A percentile compares a stretch with the other conserved stretches of the same genome.
phyloP scores from a whole-genome alignment of 2,113 vertebrate species.

The Pseudorectes ferrugineus region DNA sequence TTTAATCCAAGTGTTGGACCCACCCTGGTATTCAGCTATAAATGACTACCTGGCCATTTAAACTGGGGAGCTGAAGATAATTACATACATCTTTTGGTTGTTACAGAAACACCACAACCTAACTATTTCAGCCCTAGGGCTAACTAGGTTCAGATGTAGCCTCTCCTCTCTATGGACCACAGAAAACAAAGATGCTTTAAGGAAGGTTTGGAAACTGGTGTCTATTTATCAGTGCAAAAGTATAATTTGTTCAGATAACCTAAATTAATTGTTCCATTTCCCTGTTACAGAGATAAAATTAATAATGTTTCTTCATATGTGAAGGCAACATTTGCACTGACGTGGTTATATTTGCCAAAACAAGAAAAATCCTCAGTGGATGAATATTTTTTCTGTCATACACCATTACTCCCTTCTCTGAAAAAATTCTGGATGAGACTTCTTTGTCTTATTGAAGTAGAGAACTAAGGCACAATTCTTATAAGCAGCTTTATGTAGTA shows the following conservation, averaged over 20 bases:
- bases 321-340: background rate
- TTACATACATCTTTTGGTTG: background rate
- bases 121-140: background rate
- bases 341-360: background rate
- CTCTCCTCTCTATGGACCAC: rapidly evolving
- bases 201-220: background rate
- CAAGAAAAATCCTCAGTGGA: background rate
- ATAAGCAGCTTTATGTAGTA: background rate
- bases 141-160: background rate
- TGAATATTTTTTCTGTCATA: background rate
- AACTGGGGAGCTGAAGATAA: background rate
- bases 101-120: background rate
- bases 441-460: background rate
- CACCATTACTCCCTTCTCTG: background rate
- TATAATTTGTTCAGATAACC: background rate
- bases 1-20: background rate
- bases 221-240: background rate
- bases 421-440: background rate
- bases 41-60: background rate
- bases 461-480: background rate
- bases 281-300: background rate
- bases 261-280: background rate
- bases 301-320: background rate
- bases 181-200: background rate
- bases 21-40: background rate